Evolutionary conservation across 1,140 invertebrate species (phyloP).

Genomic region (Pseudomyrmex sp.): DNA sequence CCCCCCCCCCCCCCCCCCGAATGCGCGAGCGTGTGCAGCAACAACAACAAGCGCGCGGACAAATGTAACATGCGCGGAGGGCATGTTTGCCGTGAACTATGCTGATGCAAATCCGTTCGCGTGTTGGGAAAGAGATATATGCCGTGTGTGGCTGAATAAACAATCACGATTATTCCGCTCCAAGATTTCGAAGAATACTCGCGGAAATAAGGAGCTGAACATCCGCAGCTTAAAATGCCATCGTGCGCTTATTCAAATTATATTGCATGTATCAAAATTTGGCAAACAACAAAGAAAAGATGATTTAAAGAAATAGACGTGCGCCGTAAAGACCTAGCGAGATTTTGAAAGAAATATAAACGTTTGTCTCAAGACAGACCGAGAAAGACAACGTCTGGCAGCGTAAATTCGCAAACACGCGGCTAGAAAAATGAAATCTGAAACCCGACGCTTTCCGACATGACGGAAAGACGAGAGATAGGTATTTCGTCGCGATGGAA

Average conservation of each 20-base stretch:
- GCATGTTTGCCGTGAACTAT: constrained; percentile 44
- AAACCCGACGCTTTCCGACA: constrained; percentile 52
- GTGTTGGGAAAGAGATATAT: background rate
- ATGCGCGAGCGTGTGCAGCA: constrained; percentile 20
- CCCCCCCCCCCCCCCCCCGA: constrained; percentile 19
- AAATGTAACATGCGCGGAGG: constrained; percentile 73
- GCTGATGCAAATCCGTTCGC: constrained; percentile 29
- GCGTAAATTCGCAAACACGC: constrained; percentile 50
- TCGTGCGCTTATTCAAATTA: too few relatives aligned
- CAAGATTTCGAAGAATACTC: background rate
- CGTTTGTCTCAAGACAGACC: too few relatives aligned
- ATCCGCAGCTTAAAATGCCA: too few relatives aligned
- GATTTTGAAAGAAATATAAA: too few relatives aligned
- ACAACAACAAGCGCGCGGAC: constrained; percentile 52
- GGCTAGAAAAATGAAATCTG: constrained; percentile 61
- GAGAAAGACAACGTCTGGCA: background rate
- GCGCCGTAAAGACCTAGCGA: too few relatives aligned
- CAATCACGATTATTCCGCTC: background rate
- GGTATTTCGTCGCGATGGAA: constrained; percentile 20
- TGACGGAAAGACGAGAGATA: constrained; percentile 54
- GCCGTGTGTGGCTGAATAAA: constrained; percentile 12
- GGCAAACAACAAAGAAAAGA: too few relatives aligned
- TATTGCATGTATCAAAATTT: too few relatives aligned
- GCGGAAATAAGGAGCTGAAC: too few relatives aligned
- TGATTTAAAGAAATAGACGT: too few relatives aligned